Percentiles rank a stretch among this genome's conserved stretches.
These are phyloP conservation scores for Coreoperca whiteheadi DNA, from an alignment of 2,113 vertebrate species.

Conservation along the genomic window DNA sequence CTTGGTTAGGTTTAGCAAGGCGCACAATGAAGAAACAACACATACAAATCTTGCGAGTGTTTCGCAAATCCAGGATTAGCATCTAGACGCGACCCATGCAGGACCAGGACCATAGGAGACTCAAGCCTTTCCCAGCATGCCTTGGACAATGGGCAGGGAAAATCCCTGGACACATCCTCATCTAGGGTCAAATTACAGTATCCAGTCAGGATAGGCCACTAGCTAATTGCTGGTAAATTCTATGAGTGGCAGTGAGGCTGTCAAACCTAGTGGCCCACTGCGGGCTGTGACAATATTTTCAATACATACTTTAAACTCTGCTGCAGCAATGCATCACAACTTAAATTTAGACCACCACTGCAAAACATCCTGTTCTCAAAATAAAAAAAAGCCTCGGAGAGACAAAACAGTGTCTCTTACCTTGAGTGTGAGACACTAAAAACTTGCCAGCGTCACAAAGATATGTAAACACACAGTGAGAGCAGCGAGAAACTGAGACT, in stretches of 20 bases:
- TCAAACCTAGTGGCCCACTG: background rate
- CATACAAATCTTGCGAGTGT: too few species aligned
- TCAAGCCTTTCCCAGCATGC: background rate
- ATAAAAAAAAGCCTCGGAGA: constrained; percentile 12
- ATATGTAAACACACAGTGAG: constrained; percentile 1
- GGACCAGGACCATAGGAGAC: background rate
- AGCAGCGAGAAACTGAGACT: background rate
- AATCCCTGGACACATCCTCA: background rate
- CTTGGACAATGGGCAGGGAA: background rate
- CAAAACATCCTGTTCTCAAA: constrained; percentile 32
- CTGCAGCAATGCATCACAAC: constrained; percentile 1
- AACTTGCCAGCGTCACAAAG: constrained; percentile 16
- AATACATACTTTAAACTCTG: constrained; percentile 3
- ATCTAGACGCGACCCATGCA: too few species aligned
- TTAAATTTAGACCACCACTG: constrained; percentile 29
- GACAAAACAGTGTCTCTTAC: constrained; percentile 24
- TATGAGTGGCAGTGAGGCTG: background rate
- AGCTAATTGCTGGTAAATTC: background rate
- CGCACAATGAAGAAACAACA: too few species aligned
- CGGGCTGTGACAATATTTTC: background rate
- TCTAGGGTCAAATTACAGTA: background rate
- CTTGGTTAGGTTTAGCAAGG: too few species aligned
- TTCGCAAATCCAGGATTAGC: too few species aligned
- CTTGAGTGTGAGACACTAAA: background rate
- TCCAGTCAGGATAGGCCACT: background rate